These are phyloP conservation scores for Drosophila suzukii DNA, from an alignment of 1,140 invertebrate species.

Conservation along the genomic window DNA sequence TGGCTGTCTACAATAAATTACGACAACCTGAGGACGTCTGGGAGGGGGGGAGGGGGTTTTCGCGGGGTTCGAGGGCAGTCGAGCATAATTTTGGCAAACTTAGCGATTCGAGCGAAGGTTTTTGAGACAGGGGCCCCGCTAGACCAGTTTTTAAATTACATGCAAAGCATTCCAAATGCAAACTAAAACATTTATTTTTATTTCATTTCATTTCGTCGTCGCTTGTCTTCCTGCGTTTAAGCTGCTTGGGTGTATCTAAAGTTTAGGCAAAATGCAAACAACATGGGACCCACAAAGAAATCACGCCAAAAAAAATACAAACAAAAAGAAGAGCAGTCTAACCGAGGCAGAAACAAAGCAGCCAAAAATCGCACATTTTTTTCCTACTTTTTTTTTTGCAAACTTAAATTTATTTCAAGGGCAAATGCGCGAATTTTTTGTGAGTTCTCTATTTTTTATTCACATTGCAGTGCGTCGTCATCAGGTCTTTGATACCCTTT, in stretches of 20 bases:
- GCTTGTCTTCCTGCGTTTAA: slow-evolving; percentile 77
- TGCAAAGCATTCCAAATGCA: slow-evolving; percentile 80
- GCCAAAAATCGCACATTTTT: slow-evolving; percentile 58
- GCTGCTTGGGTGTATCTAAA: slow-evolving; percentile 67
- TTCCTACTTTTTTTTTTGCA: slow-evolving; percentile 58
- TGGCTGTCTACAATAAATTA: slow-evolving; percentile 66
- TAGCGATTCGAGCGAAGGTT: slow-evolving; percentile 66
- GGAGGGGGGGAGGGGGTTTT: slow-evolving; percentile 10
- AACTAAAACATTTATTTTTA: slow-evolving; percentile 80
- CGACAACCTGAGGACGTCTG: slow-evolving; percentile 56
- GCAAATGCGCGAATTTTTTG: slow-evolving; percentile 72
- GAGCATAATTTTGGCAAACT: slow-evolving; percentile 81
- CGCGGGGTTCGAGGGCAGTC: slow-evolving; percentile 53
- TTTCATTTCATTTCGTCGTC: slow-evolving; percentile 36
- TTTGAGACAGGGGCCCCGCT: slow-evolving; percentile 51
- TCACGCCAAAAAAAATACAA: slow-evolving; percentile 28
- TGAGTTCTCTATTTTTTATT: slow-evolving; percentile 33
- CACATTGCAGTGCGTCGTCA: slow-evolving; percentile 63
- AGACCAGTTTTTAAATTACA: slow-evolving; percentile 83
- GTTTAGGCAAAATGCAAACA: slow-evolving; percentile 76
- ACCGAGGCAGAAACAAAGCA: slow-evolving; percentile 36
- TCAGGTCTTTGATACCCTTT: slow-evolving; percentile 51
- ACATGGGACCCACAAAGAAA: slow-evolving; percentile 23
- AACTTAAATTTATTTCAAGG: slow-evolving; percentile 82
- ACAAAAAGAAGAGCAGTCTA: slow-evolving; percentile 52